These are phyloP conservation scores for Microdon myrmicae DNA, from an alignment of 2,888 invertebrate genomes.

Conservation along the genomic window DNA sequence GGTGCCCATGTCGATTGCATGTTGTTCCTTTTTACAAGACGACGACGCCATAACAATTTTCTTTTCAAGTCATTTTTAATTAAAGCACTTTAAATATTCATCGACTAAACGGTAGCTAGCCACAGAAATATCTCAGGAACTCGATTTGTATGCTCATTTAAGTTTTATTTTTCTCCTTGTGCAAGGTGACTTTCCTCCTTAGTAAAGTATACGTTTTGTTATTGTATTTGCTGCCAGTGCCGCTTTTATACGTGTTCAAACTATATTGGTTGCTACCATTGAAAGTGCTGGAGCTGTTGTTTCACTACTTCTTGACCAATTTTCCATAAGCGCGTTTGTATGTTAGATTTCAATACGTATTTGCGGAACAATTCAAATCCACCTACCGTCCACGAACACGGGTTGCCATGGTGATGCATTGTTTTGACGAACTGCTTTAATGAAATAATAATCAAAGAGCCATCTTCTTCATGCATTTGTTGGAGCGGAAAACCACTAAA, in stretches of 20 bases:
- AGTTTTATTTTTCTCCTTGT: not conserved
- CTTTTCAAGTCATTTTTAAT: slow-evolving; percentile 53
- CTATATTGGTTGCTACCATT: slow-evolving; percentile 3
- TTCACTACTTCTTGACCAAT: slow-evolving; percentile 29
- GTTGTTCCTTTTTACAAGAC: slow-evolving; percentile 7
- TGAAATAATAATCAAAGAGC: slow-evolving; percentile 51
- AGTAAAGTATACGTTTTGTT: no score
- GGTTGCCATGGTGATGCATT: slow-evolving; percentile 44
- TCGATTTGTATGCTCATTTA: not conserved
- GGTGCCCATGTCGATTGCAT: no score
- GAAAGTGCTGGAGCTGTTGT: slow-evolving; percentile 7
- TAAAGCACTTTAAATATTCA: slow-evolving; percentile 54
- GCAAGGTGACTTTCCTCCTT: no score
- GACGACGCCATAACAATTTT: slow-evolving; percentile 32
- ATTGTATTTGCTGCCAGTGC: not conserved
- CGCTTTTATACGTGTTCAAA: slow-evolving; percentile 6
- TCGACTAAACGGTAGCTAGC: slow-evolving; percentile 29
- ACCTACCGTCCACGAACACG: slow-evolving; percentile 15
- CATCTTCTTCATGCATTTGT: slow-evolving; percentile 47
- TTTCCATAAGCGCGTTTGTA: slow-evolving; percentile 29
- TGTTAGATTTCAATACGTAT: slow-evolving; percentile 20
- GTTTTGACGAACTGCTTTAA: slow-evolving; percentile 47
- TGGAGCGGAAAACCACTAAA: slow-evolving; percentile 33
- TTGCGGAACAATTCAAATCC: no score
- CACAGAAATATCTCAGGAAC: slow-evolving; percentile 13